A percentile compares a stretch with the other conserved stretches of the same genome.
Evolutionary conservation across 2,888 invertebrate genomes (phyloP).

Genomic region (Meliscaeva auricollis): DNA sequence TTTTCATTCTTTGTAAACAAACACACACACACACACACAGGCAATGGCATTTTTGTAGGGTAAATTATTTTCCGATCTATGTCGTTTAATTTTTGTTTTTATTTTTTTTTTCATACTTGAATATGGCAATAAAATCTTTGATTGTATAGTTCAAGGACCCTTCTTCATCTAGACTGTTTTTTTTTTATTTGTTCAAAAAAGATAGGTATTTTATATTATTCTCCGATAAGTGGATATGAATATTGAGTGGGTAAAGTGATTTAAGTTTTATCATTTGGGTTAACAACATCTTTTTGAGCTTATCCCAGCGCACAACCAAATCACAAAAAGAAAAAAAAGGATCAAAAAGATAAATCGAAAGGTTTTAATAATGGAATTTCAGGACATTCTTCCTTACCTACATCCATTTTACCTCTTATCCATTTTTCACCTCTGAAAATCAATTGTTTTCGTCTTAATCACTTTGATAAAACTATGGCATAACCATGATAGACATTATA

Average conservation of each 20-base stretch:
- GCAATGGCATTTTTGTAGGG: background rate
- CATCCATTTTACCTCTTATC: background rate
- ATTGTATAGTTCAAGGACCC: slow-evolving; percentile 26
- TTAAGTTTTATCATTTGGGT: slow-evolving; percentile 34
- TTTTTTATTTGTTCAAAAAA: background rate
- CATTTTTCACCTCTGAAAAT: slow-evolving; percentile 5
- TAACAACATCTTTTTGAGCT: background rate
- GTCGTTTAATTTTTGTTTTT: slow-evolving; percentile 44
- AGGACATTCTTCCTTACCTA: background rate
- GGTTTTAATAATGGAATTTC: background rate
- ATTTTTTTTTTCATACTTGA: slow-evolving; percentile 4
- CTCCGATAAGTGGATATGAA: slow-evolving; percentile 58
- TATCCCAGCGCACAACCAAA: background rate
- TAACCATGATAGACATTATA: slow-evolving; percentile 14
- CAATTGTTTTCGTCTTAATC: slow-evolving; percentile 22
- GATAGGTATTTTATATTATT: slow-evolving; percentile 21
- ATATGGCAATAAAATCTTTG: slow-evolving; percentile 14
- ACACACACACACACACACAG: background rate
- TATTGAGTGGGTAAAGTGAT: slow-evolving; percentile 43
- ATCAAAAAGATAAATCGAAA: background rate
- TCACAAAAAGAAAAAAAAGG: background rate
- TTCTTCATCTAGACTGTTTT: background rate
- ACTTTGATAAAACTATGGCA: background rate
- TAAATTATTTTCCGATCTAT: slow-evolving; percentile 63
- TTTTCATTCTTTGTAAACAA: background rate